Evolutionary conservation across 2,888 invertebrate genomes (phyloP), one percentile per base, ranked within the genome.

Genomic region (Rotaria macrura): DNA sequence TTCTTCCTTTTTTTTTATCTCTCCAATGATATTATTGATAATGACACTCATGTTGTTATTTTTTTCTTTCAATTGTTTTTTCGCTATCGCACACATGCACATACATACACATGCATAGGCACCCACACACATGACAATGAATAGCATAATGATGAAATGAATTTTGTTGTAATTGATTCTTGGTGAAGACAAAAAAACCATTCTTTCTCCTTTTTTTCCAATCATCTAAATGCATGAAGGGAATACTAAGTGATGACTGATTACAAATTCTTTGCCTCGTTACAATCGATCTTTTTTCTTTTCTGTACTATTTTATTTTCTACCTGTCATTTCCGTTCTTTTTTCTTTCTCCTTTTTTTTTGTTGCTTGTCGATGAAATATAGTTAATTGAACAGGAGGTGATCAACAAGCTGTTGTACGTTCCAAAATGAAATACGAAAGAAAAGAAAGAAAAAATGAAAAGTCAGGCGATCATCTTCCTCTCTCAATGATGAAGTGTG

Each of bases 391-490:
- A 65, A 65, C 65, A 65, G 65, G 65, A 65, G 65, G 65, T 29
- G 65, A 65, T 65, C 65, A 65, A 65, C 65, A 65, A 34, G 65
- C 65, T 65, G 65, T 65, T 65, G 29, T 49, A 14, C 34, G 34
- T 34, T n/a, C 34, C n/a, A 65, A 65, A 14, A 65, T 65, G 65
- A 65, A 65, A 65, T 65, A 65, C 34, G 49, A 49, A 49, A 17
- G 49, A 49, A 47, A 47, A 47, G 47, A 47, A 49, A 49, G 29
- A 65, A 65, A 34, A 65, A 65, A 79, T 23, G 5, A 20, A 79
- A 38, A 79, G 74, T 79, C 74, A 79, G 74, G 74, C 74, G 74
- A 79, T 79, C 74, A 79, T 79, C 74, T 79, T 23, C 38, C 38
- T 40, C 34, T 72, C 74, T 43, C 74, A 43, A 79, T 43, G 23